Conservation (phyloP, 1,140 invertebrate species). For the Drosophila azteca region DNA sequence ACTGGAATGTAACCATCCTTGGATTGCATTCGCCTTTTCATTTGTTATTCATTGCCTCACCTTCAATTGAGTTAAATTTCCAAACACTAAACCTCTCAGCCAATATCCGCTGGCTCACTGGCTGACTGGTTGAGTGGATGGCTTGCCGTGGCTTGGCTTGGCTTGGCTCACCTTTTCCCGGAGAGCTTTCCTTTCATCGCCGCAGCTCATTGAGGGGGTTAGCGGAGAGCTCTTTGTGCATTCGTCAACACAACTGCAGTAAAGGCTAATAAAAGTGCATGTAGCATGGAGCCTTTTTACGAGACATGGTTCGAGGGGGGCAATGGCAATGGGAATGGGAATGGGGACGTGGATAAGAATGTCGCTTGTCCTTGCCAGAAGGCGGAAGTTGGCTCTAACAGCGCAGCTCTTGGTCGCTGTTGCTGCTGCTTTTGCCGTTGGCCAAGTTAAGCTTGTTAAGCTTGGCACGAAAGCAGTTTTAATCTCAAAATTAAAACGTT, state of each 20-base stretch:
- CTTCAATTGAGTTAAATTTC: constrained; percentile 60
- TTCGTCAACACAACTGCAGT: constrained; percentile 74
- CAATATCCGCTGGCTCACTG: constrained; percentile 47
- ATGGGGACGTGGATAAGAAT: constrained; percentile 13
- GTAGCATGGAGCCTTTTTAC: constrained; percentile 68
- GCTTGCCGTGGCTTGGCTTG: constrained; percentile 14
- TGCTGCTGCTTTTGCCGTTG: constrained; percentile 51
- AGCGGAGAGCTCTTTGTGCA: constrained; percentile 55
- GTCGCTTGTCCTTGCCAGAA: constrained; percentile 48
- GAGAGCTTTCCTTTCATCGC: constrained; percentile 17
- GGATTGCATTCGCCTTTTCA: constrained; percentile 47
- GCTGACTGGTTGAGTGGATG: background rate
- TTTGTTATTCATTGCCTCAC: constrained; percentile 71
- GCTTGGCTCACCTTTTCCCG: constrained; percentile 23
- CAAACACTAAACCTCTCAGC: constrained; percentile 59
- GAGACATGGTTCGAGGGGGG: constrained; percentile 15
- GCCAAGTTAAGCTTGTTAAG: constrained; percentile 80
- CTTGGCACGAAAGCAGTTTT: constrained; percentile 79
- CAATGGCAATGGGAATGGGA: constrained; percentile 3
- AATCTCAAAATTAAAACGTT: constrained; percentile 83
- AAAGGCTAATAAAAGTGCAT: constrained; percentile 80
- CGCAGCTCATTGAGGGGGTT: constrained; percentile 32
- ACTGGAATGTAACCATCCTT: constrained; percentile 31
- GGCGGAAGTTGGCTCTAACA: constrained; percentile 54
- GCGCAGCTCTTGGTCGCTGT: constrained; percentile 21